These are phyloP conservation scores for Anser brachyrhynchus DNA, from an alignment of 2,113 vertebrate species.

Conservation along the genomic window DNA sequence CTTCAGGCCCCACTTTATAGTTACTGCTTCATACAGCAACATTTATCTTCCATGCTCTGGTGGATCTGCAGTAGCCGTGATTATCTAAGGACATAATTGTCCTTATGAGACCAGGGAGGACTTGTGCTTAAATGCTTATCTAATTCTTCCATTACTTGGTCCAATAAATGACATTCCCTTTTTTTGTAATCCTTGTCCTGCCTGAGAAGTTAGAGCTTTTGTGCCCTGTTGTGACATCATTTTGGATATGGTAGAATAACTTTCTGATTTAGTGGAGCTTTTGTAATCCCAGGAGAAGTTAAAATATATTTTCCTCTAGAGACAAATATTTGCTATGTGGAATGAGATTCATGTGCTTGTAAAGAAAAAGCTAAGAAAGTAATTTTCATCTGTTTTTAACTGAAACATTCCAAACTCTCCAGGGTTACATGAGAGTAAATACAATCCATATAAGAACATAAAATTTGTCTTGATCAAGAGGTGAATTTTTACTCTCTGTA, in stretches of 20 bases:
- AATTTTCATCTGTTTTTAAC: background rate
- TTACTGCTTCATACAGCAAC: background rate
- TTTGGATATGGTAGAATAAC: background rate
- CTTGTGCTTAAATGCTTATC: background rate
- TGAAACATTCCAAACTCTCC: background rate
- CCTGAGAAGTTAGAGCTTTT: background rate
- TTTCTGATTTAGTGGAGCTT: background rate
- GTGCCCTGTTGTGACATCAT: background rate
- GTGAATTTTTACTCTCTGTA: background rate
- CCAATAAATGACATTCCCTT: background rate
- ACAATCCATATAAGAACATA: background rate
- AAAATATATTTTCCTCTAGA: background rate
- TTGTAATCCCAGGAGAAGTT: background rate
- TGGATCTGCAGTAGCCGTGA: background rate
- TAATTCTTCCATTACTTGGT: background rate
- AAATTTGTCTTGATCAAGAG: background rate
- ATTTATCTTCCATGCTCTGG: background rate
- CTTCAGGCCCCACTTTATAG: background rate
- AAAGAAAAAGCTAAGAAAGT: background rate
- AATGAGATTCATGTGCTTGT: background rate
- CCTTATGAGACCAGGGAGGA: background rate
- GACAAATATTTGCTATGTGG: background rate
- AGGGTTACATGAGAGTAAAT: conserved; percentile 1
- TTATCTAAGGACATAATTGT: background rate
- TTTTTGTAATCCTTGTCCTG: background rate